Percentiles rank a stretch among this genome's conserved stretches.
phyloP scores from a whole-genome alignment of 53 echinoderm and acorn worm genomes.

The Stichopus horrens region DNA sequence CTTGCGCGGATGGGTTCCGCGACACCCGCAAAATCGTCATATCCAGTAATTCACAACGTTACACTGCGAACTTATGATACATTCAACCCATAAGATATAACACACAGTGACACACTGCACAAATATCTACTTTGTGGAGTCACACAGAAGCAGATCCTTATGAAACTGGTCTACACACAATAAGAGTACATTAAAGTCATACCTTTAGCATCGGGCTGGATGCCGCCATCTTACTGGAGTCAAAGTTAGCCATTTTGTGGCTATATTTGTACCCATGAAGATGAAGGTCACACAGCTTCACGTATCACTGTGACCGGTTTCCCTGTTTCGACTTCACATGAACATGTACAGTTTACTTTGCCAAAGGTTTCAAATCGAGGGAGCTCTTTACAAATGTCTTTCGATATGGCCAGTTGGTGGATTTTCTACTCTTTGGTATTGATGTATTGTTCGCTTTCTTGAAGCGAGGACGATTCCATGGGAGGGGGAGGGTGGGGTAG shows the following conservation, averaged over 20 bases:
- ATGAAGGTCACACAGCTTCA: not conserved
- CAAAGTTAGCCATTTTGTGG: constrained; percentile 35
- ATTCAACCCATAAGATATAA: not conserved
- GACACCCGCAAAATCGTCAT: not conserved
- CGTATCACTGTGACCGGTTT: too few relatives aligned
- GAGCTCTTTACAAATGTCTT: too few relatives aligned
- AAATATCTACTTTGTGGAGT: not conserved
- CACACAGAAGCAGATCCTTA: not conserved
- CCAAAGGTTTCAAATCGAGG: too few relatives aligned
- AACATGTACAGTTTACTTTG: too few relatives aligned
- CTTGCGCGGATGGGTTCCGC: not conserved
- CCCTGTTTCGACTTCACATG: too few relatives aligned
- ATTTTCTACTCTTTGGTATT: too few relatives aligned
- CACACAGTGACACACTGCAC: not conserved
- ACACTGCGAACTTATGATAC: not conserved
- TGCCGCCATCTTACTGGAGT: constrained; percentile 42
- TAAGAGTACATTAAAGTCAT: not conserved
- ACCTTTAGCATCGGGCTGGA: constrained; percentile 46
- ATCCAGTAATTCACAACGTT: too few relatives aligned
- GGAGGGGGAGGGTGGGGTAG: too few relatives aligned
- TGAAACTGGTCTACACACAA: not conserved
- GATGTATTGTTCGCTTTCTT: too few relatives aligned
- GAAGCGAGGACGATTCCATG: too few relatives aligned
- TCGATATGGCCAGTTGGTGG: too few relatives aligned
- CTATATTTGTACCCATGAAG: not conserved